phyloP scores from a whole-genome alignment of 2,797 vertebrate genomes.

The Scolopax bukidnonensis region DNA sequence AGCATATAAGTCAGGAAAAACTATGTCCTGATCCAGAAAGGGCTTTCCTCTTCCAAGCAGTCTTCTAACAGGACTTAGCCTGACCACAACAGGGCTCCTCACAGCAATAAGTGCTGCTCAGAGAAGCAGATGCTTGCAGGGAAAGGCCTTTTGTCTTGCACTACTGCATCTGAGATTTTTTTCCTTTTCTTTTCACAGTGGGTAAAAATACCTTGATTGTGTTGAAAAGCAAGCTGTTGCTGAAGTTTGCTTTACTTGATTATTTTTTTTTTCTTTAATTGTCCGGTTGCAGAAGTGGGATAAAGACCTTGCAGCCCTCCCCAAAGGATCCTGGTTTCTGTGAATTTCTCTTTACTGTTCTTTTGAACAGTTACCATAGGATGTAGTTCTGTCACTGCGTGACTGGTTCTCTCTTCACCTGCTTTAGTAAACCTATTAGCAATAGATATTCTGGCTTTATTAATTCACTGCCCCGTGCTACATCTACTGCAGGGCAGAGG shows the following conservation, averaged over 20 bases:
- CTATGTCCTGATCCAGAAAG: background rate
- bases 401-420: background rate
- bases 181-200: background rate
- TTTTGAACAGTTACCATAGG: background rate
- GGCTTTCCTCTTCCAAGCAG: background rate
- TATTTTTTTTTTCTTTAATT: background rate
- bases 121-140: slow-evolving; percentile 12
- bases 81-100: background rate
- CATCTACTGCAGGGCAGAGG: background rate
- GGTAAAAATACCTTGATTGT: background rate
- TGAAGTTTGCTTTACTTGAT: background rate
- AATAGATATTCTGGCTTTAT: background rate
- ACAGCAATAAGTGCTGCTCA: slow-evolving; percentile 4
- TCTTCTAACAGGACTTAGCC: background rate
- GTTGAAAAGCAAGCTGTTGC: background rate
- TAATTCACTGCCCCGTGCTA: background rate
- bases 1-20: background rate
- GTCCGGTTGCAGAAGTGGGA: background rate
- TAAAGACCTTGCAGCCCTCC: background rate
- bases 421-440: background rate
- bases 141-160: slow-evolving; percentile 22
- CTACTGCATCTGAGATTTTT: background rate
- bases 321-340: background rate
- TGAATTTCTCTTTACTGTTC: background rate
- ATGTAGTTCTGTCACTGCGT: background rate